phyloP scores from a whole-genome alignment of 2,113 vertebrate genomes.

The Azemiops feae region DNA sequence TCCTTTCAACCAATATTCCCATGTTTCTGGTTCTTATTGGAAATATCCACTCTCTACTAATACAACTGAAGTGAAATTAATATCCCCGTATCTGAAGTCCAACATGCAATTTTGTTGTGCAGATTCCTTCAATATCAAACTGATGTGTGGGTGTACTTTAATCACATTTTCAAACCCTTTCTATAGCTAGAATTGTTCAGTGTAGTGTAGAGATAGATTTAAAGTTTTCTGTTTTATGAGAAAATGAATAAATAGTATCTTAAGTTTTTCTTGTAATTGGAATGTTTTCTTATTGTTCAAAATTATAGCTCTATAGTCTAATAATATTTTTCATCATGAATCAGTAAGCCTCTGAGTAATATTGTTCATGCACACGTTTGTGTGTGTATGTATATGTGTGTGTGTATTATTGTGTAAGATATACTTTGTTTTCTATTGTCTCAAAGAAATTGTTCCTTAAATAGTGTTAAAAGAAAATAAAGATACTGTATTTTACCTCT shows the following conservation, averaged over 20 bases:
- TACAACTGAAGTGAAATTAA: neutral
- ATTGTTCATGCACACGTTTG: neutral
- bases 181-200: neutral
- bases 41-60: neutral
- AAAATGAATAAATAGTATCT: neutral
- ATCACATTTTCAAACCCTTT: neutral
- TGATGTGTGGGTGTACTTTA: neutral
- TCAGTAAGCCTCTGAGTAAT: neutral
- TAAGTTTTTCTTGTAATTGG: neutral
- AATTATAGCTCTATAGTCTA: neutral
- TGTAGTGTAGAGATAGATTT: neutral
- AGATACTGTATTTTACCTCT: neutral
- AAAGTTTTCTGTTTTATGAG: neutral
- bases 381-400: neutral
- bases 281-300: neutral
- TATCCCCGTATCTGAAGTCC: neutral
- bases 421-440: neutral
- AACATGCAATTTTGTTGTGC: neutral
- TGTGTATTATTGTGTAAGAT: neutral
- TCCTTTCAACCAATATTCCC: neutral
- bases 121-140: neutral
- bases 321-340: neutral
- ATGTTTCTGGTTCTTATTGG: neutral
- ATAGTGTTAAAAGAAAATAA: slow-evolving; percentile 34
- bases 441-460: slow-evolving; percentile 30